Base-by-base conservation (phyloP, 2,113 vertebrate genomes). In the Zapornia atra region DNA sequence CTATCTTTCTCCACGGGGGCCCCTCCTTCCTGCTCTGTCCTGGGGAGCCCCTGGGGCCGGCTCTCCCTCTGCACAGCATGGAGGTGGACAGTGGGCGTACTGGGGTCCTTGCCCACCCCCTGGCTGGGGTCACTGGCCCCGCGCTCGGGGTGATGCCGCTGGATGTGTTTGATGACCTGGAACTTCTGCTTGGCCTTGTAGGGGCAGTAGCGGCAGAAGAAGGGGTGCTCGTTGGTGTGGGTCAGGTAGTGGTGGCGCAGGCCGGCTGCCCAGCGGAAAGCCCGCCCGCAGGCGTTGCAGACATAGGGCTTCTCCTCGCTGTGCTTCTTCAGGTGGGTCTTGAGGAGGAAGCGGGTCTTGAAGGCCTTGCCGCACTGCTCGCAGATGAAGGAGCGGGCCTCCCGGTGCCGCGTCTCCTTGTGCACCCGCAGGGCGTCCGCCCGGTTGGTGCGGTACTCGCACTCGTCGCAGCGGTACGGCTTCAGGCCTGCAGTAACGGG, bases 331-430 rank as follows among this genome's bases (percentile, higher is more conserved):
- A 99, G 98, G 96, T 99, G 99, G 21, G 99, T 99, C 94, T 99
- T 99, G 76, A 99, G 98, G 50, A 99, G 98, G 92, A 99, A 99
- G 81, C 98, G 98, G 0, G 99, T 99, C 96, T 99, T 99, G 98
- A 99, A 99, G 90, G 98, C 98, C 94, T 99, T 99, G 96, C 99
- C 99, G 0, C 99, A 99, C 94, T 99, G 99, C 91, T 99, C 99
- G 2, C 99, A 99, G 97, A 99, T 98, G 89, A 99, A 99, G 82
- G 99, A 98, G 38, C 99, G 99, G 7, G 95, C 87, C 9, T 99
- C 99, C 8, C 98, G 98, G 92, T 99, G 99, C 46, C 98, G 98
- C 0, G 99, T 99, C 94, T 99, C 98, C 25, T 98, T 97, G 96
- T 99, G 99, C 34, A 99, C 98, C 1, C 99, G 99, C 29, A 99